Evolutionary conservation across 37 sponge, comb jelly and placozoan genomes (phyloP).

Genomic region (Lycopodina hypogea): DNA sequence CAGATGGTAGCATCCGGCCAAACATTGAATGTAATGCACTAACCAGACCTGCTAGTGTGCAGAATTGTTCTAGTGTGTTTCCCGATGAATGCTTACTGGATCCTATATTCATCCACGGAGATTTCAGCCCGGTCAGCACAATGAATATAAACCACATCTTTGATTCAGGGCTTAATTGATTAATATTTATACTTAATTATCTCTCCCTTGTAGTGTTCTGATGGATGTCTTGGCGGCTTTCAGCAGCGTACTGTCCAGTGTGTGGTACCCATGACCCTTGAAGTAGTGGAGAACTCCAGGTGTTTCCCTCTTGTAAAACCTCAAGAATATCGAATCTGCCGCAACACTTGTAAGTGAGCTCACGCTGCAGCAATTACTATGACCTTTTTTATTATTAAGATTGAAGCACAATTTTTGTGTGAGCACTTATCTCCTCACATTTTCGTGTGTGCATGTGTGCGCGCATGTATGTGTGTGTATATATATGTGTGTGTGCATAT

Average conservation of each 20-base stretch:
- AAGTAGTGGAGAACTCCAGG: background rate
- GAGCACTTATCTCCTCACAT: too few relatives aligned
- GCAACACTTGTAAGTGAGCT: constrained; percentile 11
- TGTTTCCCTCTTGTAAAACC: constrained; percentile 1
- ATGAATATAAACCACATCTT: background rate
- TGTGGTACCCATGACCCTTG: constrained; percentile 5
- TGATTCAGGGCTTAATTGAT: background rate
- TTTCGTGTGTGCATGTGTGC: too few relatives aligned
- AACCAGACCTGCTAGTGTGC: background rate
- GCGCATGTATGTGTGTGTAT: too few relatives aligned
- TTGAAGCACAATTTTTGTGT: too few relatives aligned
- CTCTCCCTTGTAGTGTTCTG: constrained; percentile 7
- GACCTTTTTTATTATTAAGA: too few relatives aligned
- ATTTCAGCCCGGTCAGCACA: background rate
- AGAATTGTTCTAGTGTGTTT: background rate
- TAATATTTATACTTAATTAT: background rate
- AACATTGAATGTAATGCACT: background rate
- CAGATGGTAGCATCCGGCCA: background rate
- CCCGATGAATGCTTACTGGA: background rate
- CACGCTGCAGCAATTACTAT: background rate
- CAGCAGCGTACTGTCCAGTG: background rate
- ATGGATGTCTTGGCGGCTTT: background rate
- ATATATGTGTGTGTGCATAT: too few relatives aligned
- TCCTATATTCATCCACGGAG: background rate
- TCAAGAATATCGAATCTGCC: background rate